These are phyloP conservation scores for Albula goreensis DNA, from an alignment of 2,113 vertebrate genomes.

Conservation along the genomic window DNA sequence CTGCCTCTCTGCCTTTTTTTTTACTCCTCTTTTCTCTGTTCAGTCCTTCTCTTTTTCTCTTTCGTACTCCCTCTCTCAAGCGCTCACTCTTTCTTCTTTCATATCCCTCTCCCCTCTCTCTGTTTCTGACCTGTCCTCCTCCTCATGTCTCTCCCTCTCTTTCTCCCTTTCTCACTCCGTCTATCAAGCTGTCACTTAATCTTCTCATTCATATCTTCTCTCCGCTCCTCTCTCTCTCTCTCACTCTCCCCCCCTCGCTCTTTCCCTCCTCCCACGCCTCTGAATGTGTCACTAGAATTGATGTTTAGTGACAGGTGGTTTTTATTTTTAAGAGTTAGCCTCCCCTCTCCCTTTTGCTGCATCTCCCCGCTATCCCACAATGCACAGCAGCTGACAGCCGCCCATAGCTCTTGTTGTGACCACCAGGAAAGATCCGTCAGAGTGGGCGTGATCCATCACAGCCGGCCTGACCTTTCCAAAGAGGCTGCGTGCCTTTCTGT, in stretches of 20 bases:
- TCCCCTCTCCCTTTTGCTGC: neutral
- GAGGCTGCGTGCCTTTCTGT: neutral
- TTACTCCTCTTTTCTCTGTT: neutral
- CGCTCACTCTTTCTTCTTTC: neutral
- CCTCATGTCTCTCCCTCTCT: neutral
- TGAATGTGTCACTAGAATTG: neutral
- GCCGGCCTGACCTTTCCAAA: neutral
- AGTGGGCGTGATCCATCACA: neutral
- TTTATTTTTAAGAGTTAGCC: neutral
- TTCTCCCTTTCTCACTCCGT: too few species aligned
- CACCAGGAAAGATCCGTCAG: neutral
- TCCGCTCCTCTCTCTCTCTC: neutral
- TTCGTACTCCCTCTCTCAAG: neutral
- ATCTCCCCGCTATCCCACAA: neutral
- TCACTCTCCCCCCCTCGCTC: neutral
- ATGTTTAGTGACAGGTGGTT: neutral
- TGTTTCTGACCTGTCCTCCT: too few species aligned
- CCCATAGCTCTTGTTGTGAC: slow-evolving; percentile 18
- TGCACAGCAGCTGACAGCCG: slow-evolving; percentile 10
- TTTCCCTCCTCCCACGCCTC: neutral
- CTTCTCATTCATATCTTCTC: neutral
- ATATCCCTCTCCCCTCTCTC: neutral
- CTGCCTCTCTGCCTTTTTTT: neutral
- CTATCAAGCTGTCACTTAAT: too few species aligned
- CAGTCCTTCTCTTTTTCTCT: neutral